A percentile compares a stretch with the other conserved stretches of the same genome.
phyloP scores from a whole-genome alignment of 1,140 invertebrate species.

The Steinernema khuongi region DNA sequence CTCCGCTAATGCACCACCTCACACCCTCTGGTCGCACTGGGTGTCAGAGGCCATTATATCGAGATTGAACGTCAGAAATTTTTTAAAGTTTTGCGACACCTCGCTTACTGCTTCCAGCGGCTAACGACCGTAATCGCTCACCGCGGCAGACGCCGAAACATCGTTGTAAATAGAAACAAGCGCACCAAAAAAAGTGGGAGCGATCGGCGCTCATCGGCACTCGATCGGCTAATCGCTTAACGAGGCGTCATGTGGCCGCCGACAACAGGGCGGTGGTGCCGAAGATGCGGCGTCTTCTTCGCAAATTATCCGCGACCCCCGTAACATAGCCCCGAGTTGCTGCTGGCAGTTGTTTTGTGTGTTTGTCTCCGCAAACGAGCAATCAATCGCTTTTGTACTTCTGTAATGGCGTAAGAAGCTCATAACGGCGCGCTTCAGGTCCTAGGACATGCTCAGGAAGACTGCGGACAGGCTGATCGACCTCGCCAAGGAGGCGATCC shows the following conservation, averaged over 20 bases:
- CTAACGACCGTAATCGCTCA: neutral
- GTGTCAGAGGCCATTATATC: too few species aligned
- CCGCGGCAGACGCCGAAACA: neutral
- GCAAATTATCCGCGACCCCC: too few species aligned
- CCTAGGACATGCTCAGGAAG: neutral
- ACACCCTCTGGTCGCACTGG: too few species aligned
- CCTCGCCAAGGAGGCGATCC: neutral
- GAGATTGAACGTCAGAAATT: neutral
- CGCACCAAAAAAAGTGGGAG: neutral
- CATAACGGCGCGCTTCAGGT: too few species aligned
- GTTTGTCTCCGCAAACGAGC: neutral
- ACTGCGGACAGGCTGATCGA: neutral
- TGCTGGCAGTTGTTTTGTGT: neutral
- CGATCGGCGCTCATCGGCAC: neutral
- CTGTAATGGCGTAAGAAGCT: neutral
- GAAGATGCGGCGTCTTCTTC: too few species aligned
- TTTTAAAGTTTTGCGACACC: neutral
- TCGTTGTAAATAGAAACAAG: neutral
- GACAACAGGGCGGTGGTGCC: neutral
- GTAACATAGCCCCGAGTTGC: neutral
- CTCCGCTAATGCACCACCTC: too few species aligned
- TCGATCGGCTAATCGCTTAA: neutral
- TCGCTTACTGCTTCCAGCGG: neutral
- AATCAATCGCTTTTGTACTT: neutral
- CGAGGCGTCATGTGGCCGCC: conserved; percentile 7